phyloP scores from a whole-genome alignment of 1,140 invertebrate genomes.

The Drosophila yakuba region DNA sequence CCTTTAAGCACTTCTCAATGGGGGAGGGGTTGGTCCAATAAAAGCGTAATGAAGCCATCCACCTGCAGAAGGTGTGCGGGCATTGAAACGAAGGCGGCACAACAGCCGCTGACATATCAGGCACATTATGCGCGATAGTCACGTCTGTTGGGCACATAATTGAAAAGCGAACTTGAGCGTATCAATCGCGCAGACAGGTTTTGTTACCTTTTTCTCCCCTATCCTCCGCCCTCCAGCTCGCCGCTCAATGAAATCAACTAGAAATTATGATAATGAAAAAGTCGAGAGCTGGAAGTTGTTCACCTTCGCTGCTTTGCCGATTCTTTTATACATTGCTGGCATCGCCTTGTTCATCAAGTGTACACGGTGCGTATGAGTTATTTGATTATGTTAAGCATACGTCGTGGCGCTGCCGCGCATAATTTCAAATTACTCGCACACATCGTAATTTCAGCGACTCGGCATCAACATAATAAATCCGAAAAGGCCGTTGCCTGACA shows the following conservation, averaged over 20 bases:
- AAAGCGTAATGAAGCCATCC: slow-evolving; percentile 62
- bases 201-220: slow-evolving; percentile 23
- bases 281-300: slow-evolving; percentile 35
- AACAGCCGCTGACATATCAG: slow-evolving; percentile 48
- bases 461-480: slow-evolving; percentile 75
- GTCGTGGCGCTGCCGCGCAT: slow-evolving; percentile 59
- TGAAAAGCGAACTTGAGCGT: slow-evolving; percentile 79
- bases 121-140: slow-evolving; percentile 75
- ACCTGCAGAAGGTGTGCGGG: slow-evolving; percentile 55
- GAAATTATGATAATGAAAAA: slow-evolving; percentile 82
- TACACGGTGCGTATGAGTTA: slow-evolving; percentile 70
- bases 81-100: slow-evolving; percentile 9
- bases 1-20: slow-evolving; percentile 66
- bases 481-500: slow-evolving; percentile 67
- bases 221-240: not conserved
- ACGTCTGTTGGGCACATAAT: slow-evolving; percentile 74
- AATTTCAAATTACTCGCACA: slow-evolving; percentile 78
- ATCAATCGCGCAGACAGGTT: slow-evolving; percentile 73
- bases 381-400: slow-evolving; percentile 82
- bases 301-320: not conserved
- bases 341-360: slow-evolving; percentile 42
- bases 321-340: slow-evolving; percentile 18
- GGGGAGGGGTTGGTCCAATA: slow-evolving; percentile 10
- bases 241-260: slow-evolving; percentile 72
- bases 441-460: slow-evolving; percentile 33